Conservation (phyloP, 35 echinoderm and acorn worm genomes). For the Amphiura filiformis region DNA sequence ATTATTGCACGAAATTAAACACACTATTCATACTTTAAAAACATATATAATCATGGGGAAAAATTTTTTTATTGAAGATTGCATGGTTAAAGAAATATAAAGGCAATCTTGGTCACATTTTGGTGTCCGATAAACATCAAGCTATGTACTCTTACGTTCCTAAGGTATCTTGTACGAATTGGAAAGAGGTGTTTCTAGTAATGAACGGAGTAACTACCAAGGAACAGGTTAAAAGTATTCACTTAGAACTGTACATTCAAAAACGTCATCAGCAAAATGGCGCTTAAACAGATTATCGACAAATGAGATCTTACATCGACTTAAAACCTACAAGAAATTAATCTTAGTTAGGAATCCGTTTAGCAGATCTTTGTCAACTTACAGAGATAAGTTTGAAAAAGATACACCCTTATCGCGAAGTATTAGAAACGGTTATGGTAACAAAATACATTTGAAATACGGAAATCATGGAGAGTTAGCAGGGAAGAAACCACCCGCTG, state of each 20-base stretch:
- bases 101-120: background rate
- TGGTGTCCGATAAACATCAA: constrained; percentile 52
- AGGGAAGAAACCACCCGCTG: background rate
- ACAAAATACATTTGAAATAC: constrained; percentile 8
- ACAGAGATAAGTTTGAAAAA: constrained; percentile 43
- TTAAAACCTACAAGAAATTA: constrained; percentile 51
- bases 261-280: background rate
- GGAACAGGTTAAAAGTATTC: background rate
- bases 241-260: background rate
- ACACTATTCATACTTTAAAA: too few species aligned
- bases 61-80: too few species aligned
- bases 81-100: background rate
- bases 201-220: constrained; percentile 18
- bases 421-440: background rate
- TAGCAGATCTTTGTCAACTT: constrained; percentile 44
- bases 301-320: background rate
- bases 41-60: too few species aligned
- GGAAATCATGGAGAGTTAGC: background rate
- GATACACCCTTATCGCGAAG: background rate
- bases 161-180: constrained; percentile 54
- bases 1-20: too few species aligned
- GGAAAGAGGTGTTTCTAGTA: constrained; percentile 51
- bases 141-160: constrained; percentile 54
- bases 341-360: constrained; percentile 59
- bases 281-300: background rate